A percentile compares a stretch with the other conserved stretches of the same genome.
Evolutionary conservation across 2,888 invertebrate species (phyloP).

Genomic region (Elmis aenea): DNA sequence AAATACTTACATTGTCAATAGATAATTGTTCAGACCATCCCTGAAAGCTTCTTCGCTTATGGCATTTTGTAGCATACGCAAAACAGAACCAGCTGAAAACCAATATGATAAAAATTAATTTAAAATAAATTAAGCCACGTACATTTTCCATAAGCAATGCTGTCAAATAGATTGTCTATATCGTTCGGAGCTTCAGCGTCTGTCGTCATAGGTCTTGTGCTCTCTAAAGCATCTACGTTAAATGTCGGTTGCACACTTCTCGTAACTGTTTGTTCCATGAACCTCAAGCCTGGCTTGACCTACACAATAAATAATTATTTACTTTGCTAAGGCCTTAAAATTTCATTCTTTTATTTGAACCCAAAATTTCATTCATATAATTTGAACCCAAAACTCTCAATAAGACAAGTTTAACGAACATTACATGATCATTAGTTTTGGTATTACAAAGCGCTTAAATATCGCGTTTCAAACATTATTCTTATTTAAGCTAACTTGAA

Average conservation of each 20-base stretch:
- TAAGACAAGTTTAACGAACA: too few relatives aligned
- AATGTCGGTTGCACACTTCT: slow-evolving; percentile 8
- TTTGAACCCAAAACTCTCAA: too few relatives aligned
- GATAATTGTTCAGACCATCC: slow-evolving; percentile 62
- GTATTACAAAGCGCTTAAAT: too few relatives aligned
- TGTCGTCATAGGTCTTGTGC: slow-evolving; percentile 51
- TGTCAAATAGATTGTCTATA: slow-evolving; percentile 59
- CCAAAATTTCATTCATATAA: too few relatives aligned
- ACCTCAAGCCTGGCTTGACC: slow-evolving; percentile 42
- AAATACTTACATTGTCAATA: too few relatives aligned
- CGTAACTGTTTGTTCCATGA: slow-evolving; percentile 46
- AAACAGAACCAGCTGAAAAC: slow-evolving; percentile 42
- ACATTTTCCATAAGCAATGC: slow-evolving; percentile 61
- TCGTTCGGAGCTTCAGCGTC: slow-evolving; percentile 53
- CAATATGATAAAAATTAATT: too few relatives aligned
- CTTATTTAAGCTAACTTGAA: too few relatives aligned
- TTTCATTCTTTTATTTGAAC: too few relatives aligned
- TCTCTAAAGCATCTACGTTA: slow-evolving; percentile 11
- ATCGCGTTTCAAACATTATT: too few relatives aligned
- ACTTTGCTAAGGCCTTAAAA: too few relatives aligned
- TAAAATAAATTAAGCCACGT: too few relatives aligned
- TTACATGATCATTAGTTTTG: too few relatives aligned
- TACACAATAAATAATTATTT: slow-evolving; percentile 7
- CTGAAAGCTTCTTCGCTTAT: slow-evolving; percentile 72
- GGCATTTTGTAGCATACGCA: slow-evolving; percentile 88